phyloP scores from a whole-genome alignment of 2,888 invertebrate genomes.

The Synanthedon myopaeformis region DNA sequence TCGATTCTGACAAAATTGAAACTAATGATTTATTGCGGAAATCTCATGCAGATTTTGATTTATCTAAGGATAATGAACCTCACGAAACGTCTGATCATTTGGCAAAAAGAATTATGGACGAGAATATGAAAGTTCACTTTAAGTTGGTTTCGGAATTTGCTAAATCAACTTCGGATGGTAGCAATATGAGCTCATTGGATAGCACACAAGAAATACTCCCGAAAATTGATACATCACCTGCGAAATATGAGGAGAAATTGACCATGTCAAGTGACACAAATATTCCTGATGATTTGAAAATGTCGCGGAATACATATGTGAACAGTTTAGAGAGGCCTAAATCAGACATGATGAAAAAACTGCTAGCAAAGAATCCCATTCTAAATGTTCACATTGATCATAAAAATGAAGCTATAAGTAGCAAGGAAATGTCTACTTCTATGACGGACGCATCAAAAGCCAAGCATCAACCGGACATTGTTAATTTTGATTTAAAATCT shows the following conservation, averaged over 20 bases:
- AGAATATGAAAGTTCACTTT: constrained; percentile 60
- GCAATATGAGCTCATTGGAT: constrained; percentile 53
- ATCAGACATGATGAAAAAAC: constrained; percentile 72
- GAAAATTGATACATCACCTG: constrained; percentile 28
- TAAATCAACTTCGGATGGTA: constrained; percentile 60
- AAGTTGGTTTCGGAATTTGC: constrained; percentile 63
- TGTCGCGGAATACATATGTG: constrained; percentile 69
- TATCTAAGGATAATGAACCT: constrained; percentile 32
- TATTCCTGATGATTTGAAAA: constrained; percentile 74
- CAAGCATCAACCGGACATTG: constrained; percentile 62
- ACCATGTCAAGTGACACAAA: constrained; percentile 69
- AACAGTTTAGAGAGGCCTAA: constrained; percentile 74
- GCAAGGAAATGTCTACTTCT: constrained; percentile 31
- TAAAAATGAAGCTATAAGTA: constrained; percentile 35
- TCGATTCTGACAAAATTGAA: constrained; percentile 50
- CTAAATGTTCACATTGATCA: constrained; percentile 58
- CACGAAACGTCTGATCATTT: constrained; percentile 61
- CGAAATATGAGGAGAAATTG: constrained; percentile 55
- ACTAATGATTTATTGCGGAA: constrained; percentile 24
- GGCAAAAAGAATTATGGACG: constrained; percentile 58
- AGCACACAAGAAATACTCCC: constrained; percentile 37
- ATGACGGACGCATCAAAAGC: constrained; percentile 54
- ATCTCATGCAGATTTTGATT: constrained; percentile 27
- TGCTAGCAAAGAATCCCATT: constrained; percentile 64
- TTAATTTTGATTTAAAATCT: constrained; percentile 58